Percentiles rank a stretch among this genome's conserved stretches.
Evolutionary conservation across 2,888 invertebrate genomes (phyloP).

Genomic region (Nomada flava): DNA sequence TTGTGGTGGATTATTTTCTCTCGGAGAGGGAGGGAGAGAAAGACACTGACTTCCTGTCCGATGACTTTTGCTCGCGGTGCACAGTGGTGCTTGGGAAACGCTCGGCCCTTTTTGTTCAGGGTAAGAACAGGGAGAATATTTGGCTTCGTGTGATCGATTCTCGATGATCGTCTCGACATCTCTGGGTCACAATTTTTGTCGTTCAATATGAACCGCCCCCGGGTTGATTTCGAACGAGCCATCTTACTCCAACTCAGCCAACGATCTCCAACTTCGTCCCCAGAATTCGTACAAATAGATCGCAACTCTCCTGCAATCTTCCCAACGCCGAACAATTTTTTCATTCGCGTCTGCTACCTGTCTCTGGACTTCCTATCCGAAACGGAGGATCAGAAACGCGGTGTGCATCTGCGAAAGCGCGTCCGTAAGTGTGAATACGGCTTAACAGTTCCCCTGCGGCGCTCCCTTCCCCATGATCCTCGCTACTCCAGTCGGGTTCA

Average conservation of each 20-base stretch:
- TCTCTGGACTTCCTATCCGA: too few relatives aligned
- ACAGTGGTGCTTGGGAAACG: conserved; percentile 3
- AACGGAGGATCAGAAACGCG: conserved; percentile 10
- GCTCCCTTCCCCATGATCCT: conserved; percentile 65
- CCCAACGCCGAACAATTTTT: too few relatives aligned
- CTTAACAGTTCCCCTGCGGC: conserved; percentile 74
- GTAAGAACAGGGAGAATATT: background rate
- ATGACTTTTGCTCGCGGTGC: conserved; percentile 13
- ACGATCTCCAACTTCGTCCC: too few relatives aligned
- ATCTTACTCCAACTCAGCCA: too few relatives aligned
- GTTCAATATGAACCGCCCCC: too few relatives aligned
- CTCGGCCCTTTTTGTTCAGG: background rate
- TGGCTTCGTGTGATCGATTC: too few relatives aligned
- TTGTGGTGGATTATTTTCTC: conserved; percentile 10
- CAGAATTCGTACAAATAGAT: too few relatives aligned
- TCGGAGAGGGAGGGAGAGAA: background rate
- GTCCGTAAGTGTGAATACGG: conserved; percentile 55
- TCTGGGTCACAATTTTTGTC: too few relatives aligned
- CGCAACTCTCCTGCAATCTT: too few relatives aligned
- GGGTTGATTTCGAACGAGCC: too few relatives aligned
- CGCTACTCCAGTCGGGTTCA: conserved; percentile 42
- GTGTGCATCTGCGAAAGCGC: conserved; percentile 2
- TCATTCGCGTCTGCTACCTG: too few relatives aligned
- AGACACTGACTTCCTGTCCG: conserved; percentile 6
- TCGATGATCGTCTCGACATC: too few relatives aligned